Evolutionary conservation across 2,797 vertebrate genomes (phyloP), one percentile per base, ranked within the genome.

Genomic region (Siniperca undulata): DNA sequence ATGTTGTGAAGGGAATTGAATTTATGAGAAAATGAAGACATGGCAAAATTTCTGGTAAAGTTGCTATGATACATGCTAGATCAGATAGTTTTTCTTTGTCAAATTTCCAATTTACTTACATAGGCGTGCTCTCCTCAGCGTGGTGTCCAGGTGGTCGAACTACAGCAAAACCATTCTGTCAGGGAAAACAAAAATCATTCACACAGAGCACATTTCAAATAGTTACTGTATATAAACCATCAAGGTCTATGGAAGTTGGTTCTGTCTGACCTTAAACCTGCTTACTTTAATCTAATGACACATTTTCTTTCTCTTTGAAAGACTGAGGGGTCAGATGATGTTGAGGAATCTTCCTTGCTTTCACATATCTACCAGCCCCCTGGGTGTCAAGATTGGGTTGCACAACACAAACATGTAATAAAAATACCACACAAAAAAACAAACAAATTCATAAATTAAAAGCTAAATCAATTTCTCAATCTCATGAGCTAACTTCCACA

Each of bases 71-170:
- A n/a, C 27, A 66, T 16, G 3, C 36, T 17, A 24, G 12, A 68
- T 27, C 5, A 22, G 44, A 84, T 50, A 7, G 14, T 2, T 62
- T 60, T 34, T 67, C 11, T n/a, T 10, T 0, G 10, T 68, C n/a
- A 36, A 13, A 69, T n/a, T 19, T 75, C 6, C 5, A 7, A 30
- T 36, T n/a, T 3, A 97, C 98, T 97, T 88, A 99, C 98, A 99
- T 99, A 16, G 98, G 98, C 0, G 98, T 98, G 94, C 97, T 99
- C 94, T 99, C 98, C 91, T 99, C 98, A 0, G 98, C 98, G 0
- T 99, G 98, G 87, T 99, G 98, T 91, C 98, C 98, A 0, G 98
- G 98, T 50, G 98, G 98, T 40, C 98, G 96, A 46, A 99, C 98
- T 10, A 99, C 97, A 75, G 98, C 98, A 86, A 99, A 99, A 65